Evolutionary conservation across 2,888 invertebrate genomes (phyloP).

Genomic region (Tipula helvola): DNA sequence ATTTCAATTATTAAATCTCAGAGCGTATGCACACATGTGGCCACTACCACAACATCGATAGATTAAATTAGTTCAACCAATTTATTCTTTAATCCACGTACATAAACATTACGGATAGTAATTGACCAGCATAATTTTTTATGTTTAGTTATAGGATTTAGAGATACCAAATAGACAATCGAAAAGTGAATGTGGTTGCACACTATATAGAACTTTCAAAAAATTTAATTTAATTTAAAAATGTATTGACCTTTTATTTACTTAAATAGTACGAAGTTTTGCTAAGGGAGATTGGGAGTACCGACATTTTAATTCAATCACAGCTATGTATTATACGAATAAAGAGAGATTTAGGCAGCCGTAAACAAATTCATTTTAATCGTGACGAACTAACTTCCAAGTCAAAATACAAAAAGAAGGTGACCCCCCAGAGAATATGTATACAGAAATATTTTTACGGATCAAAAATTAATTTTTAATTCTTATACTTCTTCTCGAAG

Average conservation of each 20-base stretch:
- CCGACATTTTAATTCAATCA: neutral
- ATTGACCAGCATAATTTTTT: neutral
- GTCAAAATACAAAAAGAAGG: neutral
- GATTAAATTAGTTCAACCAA: neutral
- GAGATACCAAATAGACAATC: neutral
- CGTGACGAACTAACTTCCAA: neutral
- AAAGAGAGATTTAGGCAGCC: neutral
- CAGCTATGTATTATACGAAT: too few relatives aligned
- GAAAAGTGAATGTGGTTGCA: neutral
- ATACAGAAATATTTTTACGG: neutral
- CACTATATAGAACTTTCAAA: neutral
- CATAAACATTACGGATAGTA: neutral
- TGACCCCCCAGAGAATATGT: neutral
- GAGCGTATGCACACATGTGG: neutral
- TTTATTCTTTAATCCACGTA: neutral
- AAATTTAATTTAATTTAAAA: neutral
- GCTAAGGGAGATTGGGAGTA: neutral
- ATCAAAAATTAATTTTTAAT: neutral
- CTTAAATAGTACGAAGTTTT: neutral
- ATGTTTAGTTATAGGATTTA: neutral
- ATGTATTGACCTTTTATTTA: neutral
- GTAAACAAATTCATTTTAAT: neutral
- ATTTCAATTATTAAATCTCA: neutral
- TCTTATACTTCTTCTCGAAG: neutral
- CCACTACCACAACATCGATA: neutral